These are phyloP conservation scores for Nipponia nippon DNA, from an alignment of 2,113 vertebrate species.

Conservation along the genomic window DNA sequence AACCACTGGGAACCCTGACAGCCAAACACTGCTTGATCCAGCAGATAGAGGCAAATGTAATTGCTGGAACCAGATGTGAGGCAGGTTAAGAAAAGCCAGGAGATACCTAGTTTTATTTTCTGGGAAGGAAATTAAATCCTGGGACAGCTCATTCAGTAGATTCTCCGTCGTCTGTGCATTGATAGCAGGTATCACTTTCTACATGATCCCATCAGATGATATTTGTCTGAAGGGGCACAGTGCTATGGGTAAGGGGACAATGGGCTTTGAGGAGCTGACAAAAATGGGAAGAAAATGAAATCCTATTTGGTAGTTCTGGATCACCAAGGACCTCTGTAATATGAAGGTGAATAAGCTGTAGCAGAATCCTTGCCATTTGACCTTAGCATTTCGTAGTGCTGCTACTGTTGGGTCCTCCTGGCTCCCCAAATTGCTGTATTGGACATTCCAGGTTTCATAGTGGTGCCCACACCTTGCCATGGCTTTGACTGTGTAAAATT, in stretches of 20 bases:
- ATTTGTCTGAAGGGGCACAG: not conserved
- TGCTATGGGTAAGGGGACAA: not conserved
- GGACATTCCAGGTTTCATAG: not conserved
- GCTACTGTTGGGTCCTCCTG: not conserved
- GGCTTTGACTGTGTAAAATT: not conserved
- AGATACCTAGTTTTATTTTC: not conserved
- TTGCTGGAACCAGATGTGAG: not conserved
- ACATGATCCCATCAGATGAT: not conserved
- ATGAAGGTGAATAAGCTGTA: not conserved
- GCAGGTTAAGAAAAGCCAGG: not conserved
- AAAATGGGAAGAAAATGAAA: not conserved
- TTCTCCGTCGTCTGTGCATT: not conserved
- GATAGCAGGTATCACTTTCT: not conserved
- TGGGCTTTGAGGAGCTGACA: not conserved
- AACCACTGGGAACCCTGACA: not conserved
- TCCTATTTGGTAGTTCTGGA: not conserved
- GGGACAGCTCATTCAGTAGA: not conserved
- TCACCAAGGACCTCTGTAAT: not conserved
- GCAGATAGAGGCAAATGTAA: not conserved
- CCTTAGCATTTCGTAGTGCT: not conserved
- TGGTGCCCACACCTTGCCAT: not conserved
- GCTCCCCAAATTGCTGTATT: not conserved
- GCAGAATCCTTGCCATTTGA: not conserved
- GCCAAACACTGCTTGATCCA: not conserved
- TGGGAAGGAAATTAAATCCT: not conserved